phyloP scores from a whole-genome alignment of 2,888 invertebrate genomes.

The Nematopogon swammerdamellus region DNA sequence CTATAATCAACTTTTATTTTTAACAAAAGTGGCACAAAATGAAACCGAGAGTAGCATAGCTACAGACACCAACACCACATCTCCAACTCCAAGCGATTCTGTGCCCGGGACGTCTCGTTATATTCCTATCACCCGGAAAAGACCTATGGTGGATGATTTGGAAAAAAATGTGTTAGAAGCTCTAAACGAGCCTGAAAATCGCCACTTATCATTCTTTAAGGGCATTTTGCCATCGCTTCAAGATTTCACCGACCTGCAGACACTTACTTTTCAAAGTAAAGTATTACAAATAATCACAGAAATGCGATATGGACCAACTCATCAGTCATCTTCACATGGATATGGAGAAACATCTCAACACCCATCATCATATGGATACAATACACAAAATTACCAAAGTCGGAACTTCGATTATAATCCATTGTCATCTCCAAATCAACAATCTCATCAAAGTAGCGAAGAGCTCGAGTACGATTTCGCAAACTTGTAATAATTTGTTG shows the following conservation, averaged over 20 bases:
- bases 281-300: conserved; percentile 15
- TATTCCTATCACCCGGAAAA: conserved; percentile 12
- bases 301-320: conserved; percentile 16
- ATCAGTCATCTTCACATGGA: conserved; percentile 4
- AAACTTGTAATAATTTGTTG: conserved; percentile 3
- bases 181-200: conserved; percentile 15
- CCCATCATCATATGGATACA: conserved; percentile 12
- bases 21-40: conserved; percentile 13
- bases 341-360: neutral
- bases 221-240: conserved; percentile 13
- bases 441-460: conserved; percentile 10
- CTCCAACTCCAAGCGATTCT: conserved; percentile 7
- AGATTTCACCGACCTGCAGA: conserved; percentile 13
- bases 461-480: conserved; percentile 4
- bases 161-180: conserved; percentile 11
- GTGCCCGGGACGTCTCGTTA: conserved; percentile 10
- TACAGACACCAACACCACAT: conserved; percentile 10
- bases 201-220: conserved; percentile 12
- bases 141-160: conserved; percentile 12
- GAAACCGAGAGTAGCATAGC: no score
- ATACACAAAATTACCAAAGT: conserved; percentile 8
- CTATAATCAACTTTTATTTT: conserved; percentile 11
- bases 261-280: conserved; percentile 14
- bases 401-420: conserved; percentile 4
- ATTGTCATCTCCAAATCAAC: conserved; percentile 7